Percentiles rank a stretch among this genome's conserved stretches.
phyloP scores from a whole-genome alignment of 2,113 vertebrate genomes.

The Entelurus aequoreus region DNA sequence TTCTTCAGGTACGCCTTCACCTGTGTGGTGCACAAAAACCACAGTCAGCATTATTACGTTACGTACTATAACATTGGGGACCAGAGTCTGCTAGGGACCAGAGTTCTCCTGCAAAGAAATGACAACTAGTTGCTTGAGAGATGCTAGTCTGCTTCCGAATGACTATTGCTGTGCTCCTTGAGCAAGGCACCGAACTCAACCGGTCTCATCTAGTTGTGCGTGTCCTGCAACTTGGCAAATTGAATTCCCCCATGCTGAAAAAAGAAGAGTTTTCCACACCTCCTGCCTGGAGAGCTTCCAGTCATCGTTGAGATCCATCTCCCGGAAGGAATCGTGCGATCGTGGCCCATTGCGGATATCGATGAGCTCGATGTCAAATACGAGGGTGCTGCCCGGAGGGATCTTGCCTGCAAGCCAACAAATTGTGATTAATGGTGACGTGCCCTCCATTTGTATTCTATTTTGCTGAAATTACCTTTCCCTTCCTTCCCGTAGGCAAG shows the following conservation, averaged over 20 bases:
- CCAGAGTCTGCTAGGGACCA: too few species aligned
- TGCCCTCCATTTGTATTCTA: too few species aligned
- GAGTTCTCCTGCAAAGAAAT: too few species aligned
- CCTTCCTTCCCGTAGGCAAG: conserved; percentile 94
- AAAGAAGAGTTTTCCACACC: conserved; percentile 56
- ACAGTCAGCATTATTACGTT: neutral
- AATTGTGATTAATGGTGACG: neutral
- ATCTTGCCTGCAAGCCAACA: conserved; percentile 80
- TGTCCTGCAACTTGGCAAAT: too few species aligned
- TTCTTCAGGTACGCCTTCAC: conserved; percentile 90
- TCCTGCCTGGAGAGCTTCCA: conserved; percentile 92
- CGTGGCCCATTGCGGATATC: conserved; percentile 93
- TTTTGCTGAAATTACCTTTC: conserved; percentile 76
- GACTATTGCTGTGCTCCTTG: too few species aligned
- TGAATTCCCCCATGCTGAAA: too few species aligned
- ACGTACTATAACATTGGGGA: too few species aligned
- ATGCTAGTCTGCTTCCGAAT: neutral
- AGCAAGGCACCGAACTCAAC: too few species aligned
- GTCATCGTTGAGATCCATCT: conserved; percentile 97
- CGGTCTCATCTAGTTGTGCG: too few species aligned
- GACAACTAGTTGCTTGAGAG: neutral
- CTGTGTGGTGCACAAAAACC: conserved; percentile 53
- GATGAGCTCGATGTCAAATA: conserved; percentile 91
- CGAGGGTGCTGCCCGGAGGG: conserved; percentile 84
- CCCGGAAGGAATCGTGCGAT: conserved; percentile 92